Conservation (phyloP, 1,140 invertebrate species). For the Glomeris maerens region DNA sequence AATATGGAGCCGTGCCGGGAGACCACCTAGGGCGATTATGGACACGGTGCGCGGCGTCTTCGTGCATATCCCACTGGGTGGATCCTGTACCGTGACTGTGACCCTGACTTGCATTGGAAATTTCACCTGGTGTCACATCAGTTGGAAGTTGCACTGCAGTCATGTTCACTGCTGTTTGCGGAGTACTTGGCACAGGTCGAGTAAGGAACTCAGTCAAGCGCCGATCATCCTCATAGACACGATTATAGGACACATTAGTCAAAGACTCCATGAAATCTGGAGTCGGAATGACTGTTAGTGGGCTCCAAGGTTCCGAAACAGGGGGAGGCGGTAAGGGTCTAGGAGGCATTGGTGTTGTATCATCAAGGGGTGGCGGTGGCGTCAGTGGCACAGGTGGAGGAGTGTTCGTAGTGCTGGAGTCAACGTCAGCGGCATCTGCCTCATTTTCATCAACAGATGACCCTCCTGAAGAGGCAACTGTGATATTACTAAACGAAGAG, state of each 20-base stretch:
- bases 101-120: background rate
- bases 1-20: constrained; percentile 49
- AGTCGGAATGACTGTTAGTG: too few species aligned
- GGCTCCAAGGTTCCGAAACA: background rate
- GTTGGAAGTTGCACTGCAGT: background rate
- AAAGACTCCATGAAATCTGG: background rate
- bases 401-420: constrained; percentile 39
- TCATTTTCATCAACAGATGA: constrained; percentile 10
- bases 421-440: constrained; percentile 9
- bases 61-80: too few species aligned
- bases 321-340: background rate
- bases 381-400: constrained; percentile 65
- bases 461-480: constrained; percentile 23
- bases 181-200: background rate
- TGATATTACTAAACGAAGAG: background rate
- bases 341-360: background rate
- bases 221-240: constrained; percentile 12
- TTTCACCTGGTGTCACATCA: background rate
- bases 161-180: too few species aligned
- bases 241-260: constrained; percentile 6
- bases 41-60: too few species aligned
- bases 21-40: background rate
- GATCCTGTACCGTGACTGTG: background rate
- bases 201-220: background rate
- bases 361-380: constrained; percentile 43